Conservation (phyloP, 2,797 vertebrate species). For the Phalloptychus januarius region DNA sequence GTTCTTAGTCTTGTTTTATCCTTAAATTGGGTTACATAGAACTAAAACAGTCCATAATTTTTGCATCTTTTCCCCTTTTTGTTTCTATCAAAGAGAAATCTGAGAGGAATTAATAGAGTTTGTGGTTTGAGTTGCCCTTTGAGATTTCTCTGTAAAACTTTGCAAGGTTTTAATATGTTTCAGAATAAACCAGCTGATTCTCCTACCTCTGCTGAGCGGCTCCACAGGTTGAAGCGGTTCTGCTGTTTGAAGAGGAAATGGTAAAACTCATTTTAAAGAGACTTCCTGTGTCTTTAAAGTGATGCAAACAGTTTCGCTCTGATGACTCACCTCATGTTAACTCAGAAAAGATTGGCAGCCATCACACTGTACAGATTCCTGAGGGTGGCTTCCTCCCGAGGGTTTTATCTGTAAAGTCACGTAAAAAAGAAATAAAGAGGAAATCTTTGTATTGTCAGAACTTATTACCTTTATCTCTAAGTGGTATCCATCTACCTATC, state of each 20-base stretch:
- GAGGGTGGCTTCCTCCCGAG: background rate
- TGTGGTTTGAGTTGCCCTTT: background rate
- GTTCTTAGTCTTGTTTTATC: background rate
- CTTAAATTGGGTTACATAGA: background rate
- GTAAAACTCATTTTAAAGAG: too few species aligned
- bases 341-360: background rate
- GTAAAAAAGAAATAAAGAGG: background rate
- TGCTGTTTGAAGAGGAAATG: background rate
- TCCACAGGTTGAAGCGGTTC: background rate
- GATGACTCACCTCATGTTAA: constrained; percentile 2
- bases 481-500: background rate
- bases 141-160: background rate
- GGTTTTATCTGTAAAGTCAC: background rate
- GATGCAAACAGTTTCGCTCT: background rate
- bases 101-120: background rate
- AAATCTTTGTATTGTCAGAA: background rate
- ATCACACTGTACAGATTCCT: background rate
- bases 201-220: constrained; percentile 30
- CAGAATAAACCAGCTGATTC: background rate
- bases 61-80: background rate
- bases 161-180: background rate
- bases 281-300: constrained; percentile 31
- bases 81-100: background rate
- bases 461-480: background rate
- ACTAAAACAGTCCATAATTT: background rate